Evolutionary conservation across 2,797 vertebrate genomes (phyloP).

Genomic region (Lepilemur ruficaudatus): DNA sequence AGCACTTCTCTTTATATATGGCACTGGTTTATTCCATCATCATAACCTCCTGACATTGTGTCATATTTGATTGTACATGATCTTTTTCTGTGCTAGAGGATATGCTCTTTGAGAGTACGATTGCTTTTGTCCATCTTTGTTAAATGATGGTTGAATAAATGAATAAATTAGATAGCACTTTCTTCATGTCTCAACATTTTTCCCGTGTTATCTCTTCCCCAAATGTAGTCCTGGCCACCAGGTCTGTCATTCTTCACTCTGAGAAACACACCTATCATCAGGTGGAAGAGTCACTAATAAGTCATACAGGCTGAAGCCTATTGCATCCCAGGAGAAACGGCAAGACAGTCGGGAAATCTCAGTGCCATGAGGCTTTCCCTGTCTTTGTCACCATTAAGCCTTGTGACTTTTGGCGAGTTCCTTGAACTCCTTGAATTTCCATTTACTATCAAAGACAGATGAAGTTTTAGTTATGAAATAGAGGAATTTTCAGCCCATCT

Average conservation of each 20-base stretch:
- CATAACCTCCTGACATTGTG: neutral
- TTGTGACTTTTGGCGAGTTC: neutral
- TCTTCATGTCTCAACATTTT: neutral
- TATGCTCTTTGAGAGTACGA: neutral
- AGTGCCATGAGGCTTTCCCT: neutral
- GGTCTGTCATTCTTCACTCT: neutral
- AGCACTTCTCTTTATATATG: neutral
- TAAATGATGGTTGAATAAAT: neutral
- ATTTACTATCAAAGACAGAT: neutral
- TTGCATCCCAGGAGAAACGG: neutral
- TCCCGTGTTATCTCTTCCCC: neutral
- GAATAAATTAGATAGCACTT: neutral
- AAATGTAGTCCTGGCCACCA: neutral
- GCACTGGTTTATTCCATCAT: neutral
- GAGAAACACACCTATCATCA: neutral
- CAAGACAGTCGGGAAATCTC: neutral
- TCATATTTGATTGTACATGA: neutral
- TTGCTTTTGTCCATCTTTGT: neutral
- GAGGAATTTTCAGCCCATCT: neutral
- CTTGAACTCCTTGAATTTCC: neutral
- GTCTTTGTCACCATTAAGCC: neutral
- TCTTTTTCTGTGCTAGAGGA: neutral
- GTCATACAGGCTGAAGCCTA: too few relatives aligned
- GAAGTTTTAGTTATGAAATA: slow-evolving; percentile 30
- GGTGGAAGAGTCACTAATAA: neutral